phyloP scores from a whole-genome alignment of 92 coral and sea anemone genomes.

The Zoanthus gigantus region DNA sequence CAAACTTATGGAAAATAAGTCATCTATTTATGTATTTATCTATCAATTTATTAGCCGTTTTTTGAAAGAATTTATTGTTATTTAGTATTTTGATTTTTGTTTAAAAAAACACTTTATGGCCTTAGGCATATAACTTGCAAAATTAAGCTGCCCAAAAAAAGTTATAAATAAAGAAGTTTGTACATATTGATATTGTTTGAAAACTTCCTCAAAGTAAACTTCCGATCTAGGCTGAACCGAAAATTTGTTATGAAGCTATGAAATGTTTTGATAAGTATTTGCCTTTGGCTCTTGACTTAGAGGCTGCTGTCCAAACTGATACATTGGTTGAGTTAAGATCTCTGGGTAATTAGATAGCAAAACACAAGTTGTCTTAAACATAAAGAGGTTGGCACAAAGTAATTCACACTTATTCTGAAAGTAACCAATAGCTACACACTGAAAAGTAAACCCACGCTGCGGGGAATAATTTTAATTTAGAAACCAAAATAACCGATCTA shows the following conservation, averaged over 20 bases:
- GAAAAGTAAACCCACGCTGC: conserved; percentile 24
- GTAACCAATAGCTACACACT: conserved; percentile 1
- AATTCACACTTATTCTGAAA: conserved; percentile 13
- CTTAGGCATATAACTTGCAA: background rate
- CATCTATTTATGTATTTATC: background rate
- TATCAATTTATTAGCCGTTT: background rate
- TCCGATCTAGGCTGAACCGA: background rate
- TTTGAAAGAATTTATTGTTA: background rate
- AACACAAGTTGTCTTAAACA: conserved; percentile 26
- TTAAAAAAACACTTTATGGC: background rate
- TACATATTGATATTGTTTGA: background rate
- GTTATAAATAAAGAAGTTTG: background rate
- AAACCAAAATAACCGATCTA: conserved; percentile 32
- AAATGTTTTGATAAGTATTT: background rate
- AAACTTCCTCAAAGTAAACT: background rate
- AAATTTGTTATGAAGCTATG: background rate
- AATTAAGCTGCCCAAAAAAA: background rate
- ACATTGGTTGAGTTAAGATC: background rate
- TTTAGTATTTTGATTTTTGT: background rate
- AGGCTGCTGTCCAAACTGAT: background rate
- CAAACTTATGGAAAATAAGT: no score
- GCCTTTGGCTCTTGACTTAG: background rate
- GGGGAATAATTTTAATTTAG: conserved; percentile 33
- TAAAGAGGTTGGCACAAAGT: conserved; percentile 10
- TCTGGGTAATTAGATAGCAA: conserved; percentile 7